Evolutionary conservation across 2,113 vertebrate species (phyloP).

Genomic region (Collichthys lucidus): DNA sequence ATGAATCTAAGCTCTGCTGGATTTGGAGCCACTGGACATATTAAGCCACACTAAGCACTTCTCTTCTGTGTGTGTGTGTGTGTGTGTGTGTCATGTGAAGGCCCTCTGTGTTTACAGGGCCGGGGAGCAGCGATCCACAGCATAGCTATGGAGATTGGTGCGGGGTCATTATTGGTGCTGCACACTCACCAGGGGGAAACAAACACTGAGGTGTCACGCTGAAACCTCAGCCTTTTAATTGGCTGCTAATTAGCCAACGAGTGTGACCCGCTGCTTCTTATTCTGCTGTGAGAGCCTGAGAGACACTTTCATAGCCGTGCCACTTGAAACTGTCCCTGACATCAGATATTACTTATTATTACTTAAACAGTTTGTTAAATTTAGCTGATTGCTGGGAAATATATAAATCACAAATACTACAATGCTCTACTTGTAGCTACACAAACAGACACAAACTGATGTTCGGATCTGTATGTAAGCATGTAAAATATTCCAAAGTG

Average conservation of each 20-base stretch:
- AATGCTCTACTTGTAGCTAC: neutral
- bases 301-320: neutral
- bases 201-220: constrained; percentile 68
- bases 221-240: constrained; percentile 69
- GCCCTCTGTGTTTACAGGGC: constrained; percentile 66
- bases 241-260: constrained; percentile 71
- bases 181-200: constrained; percentile 63
- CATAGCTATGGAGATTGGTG: constrained; percentile 40
- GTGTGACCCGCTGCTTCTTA: constrained; percentile 45
- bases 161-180: constrained; percentile 56
- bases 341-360: neutral
- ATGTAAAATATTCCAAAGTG: constrained; percentile 18
- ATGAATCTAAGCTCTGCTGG: constrained; percentile 46
- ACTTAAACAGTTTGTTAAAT: neutral
- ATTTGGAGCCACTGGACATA: constrained; percentile 49
- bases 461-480: constrained; percentile 12
- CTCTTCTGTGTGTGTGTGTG: constrained; percentile 25
- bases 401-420: neutral
- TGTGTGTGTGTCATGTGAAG: constrained; percentile 67
- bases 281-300: neutral
- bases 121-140: constrained; percentile 64
- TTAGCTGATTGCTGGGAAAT: neutral
- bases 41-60: constrained; percentile 42
- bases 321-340: neutral
- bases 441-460: neutral